Base-by-base conservation (phyloP, 1,140 invertebrate genomes). In the Druon quercuslanigerum region DNA sequence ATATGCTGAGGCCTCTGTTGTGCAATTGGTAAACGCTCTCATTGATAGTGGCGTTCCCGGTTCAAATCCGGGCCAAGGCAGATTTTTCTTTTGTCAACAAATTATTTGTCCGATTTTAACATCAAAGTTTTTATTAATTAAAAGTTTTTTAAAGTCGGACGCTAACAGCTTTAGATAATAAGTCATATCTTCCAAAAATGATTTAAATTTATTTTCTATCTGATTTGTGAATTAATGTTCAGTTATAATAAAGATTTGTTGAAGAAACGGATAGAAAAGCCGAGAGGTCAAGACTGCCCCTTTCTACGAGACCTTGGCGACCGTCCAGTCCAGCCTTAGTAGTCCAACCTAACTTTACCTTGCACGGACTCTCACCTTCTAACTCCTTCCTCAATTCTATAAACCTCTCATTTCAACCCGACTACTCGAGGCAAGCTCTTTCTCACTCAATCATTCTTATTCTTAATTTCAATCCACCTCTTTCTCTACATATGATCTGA, bases 281-380 rank as follows among this genome's bases (percentile, higher is more conserved):
- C 46, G 72, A 51, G 57, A 77, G 75, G 78, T 77, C 72, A 79
- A 79, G 75, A 74, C 56, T 79, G 78, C 72, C 75, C 51, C 75
- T 79, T 79, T 77, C 72, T 71, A 77, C 60, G n/a, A 14, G 78
- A 79, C 78, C 78, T 79, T 79, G 78, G 78, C 78, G 75, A 79
- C n/a, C 75, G 78, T 79, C 78, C 78, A 79, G 78, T 79, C 78
- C 78, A 79, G 75, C 25, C 51, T 72, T 72, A 79, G 60, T 74
- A 75, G 52, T 70, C 74, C 66, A 76, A 77, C 71, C 56, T 79
- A 76, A 79, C 71, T 25, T 72, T 46, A 79, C 71, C 57, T 79
- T 71, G 56, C 71, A 20, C 56, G 54, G 20, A 79, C 78, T 79
- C 78, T 79, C 78, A 77, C 78, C 78, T 79, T 79, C 78, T 77